A percentile compares a stretch with the other conserved stretches of the same genome.
Evolutionary conservation across 2,797 vertebrate species (phyloP).

Genomic region (Euphonia xanthogaster): DNA sequence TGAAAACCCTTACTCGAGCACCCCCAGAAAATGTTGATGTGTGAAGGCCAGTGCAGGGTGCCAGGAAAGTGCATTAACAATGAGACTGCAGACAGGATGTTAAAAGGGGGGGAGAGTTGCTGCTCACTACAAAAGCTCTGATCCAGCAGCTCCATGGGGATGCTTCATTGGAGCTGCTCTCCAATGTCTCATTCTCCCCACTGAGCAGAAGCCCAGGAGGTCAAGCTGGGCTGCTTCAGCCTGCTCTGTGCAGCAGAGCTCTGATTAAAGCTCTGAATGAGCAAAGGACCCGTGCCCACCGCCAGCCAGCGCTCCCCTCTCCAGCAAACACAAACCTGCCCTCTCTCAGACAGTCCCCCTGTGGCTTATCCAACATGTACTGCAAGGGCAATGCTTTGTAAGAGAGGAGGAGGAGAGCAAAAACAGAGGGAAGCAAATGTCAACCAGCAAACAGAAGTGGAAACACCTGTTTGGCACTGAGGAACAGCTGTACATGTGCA

Average conservation of each 20-base stretch:
- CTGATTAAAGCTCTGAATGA: not conserved
- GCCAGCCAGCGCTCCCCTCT: not conserved
- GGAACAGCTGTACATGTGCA: constrained; percentile 13
- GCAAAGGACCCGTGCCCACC: not conserved
- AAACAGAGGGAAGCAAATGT: constrained; percentile 6
- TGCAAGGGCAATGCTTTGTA: not conserved
- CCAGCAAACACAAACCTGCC: not conserved
- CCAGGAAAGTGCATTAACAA: not conserved
- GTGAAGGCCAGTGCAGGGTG: not conserved
- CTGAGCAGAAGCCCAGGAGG: not conserved
- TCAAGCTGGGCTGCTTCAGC: not conserved
- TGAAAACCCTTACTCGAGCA: rapidly evolving
- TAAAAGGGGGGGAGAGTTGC: not conserved
- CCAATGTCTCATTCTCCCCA: not conserved
- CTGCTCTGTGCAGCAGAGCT: not conserved
- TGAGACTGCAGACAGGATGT: not conserved
- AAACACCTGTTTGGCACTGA: constrained; percentile 1
- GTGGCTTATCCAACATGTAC: not conserved
- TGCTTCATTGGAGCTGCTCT: not conserved
- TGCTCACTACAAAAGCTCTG: not conserved
- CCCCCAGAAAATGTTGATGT: not conserved
- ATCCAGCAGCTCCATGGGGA: not conserved
- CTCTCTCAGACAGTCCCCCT: not conserved
- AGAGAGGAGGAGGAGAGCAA: not conserved
- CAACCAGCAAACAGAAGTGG: not conserved